Base-by-base conservation (phyloP, 2,888 invertebrate species). In the Epirrita christyi region DNA sequence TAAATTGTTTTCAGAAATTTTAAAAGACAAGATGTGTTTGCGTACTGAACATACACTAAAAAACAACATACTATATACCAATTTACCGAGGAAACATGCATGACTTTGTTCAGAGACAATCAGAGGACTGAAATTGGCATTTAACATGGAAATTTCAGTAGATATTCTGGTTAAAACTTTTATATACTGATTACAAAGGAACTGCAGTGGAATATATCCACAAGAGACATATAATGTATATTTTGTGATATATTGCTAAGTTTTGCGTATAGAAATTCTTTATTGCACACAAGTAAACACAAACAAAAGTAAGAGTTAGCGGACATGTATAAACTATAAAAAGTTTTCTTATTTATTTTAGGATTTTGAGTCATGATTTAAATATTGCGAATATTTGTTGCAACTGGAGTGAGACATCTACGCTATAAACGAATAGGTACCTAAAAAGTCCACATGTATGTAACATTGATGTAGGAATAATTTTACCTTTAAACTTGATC, bases 1-100 rank as follows among this genome's bases (percentile, higher is more conserved):
- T 11, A 28, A 38, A 36, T 43, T 32, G 34, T 52, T 46, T 41
- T 53, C 46, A 53, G 8, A 0, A 40, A 21, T 46, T 11, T n/a
- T 2, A 36, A 2, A 1, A 11, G 10, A n/a, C 11, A 11, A 4
- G 21, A 21, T 36, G 36, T 36, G 36, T 36, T 10, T n/a, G 1
- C n/a, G 6, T 6, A 32, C n/a, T n/a, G 6, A 11, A 11, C n/a
- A n/a, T n/a, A 11, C 6, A 36, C 3, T 10, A 11, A n/a, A 2
- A 10, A n/a, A 32, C 32, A 32, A 32, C 10, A 32, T 32, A 9
- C 3, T 2, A 4, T 32, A 32, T 2, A 32, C 8, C 6, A 32
- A 7, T 9, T 9, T 32, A 32, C 7, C 32, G 6, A 32, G 32
- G 10, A 6, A 32, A 32, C 6, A 21, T 32, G 32, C 10, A 32